Percentiles rank a stretch among this genome's conserved stretches.
Evolutionary conservation across 2,888 invertebrate genomes (phyloP).

Genomic region (Gari tellinella): DNA sequence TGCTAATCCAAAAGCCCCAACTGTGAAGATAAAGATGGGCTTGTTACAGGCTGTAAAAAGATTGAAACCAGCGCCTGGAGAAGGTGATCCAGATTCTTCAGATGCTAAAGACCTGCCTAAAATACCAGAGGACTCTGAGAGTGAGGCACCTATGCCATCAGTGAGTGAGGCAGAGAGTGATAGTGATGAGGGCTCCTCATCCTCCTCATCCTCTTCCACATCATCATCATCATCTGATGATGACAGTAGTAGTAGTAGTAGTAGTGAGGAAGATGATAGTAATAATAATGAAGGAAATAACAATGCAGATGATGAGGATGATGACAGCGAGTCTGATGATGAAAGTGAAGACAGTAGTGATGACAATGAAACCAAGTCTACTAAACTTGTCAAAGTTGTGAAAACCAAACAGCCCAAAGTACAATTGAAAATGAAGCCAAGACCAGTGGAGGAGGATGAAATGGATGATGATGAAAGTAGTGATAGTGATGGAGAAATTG

Average conservation of each 20-base stretch:
- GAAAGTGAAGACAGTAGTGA: slow-evolving; percentile 5
- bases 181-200: slow-evolving; percentile 8
- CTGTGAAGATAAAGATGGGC: slow-evolving; percentile 61
- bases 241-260: slow-evolving; percentile 16
- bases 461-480: slow-evolving; percentile 28
- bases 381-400: slow-evolving; percentile 3
- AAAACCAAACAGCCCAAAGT: not conserved
- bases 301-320: slow-evolving; percentile 21
- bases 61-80: slow-evolving; percentile 24
- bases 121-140: slow-evolving; percentile 23
- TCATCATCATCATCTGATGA: not conserved
- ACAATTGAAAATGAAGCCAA: not conserved
- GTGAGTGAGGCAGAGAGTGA: slow-evolving; percentile 20
- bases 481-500: slow-evolving; percentile 38
- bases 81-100: slow-evolving; percentile 10
- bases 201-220: slow-evolving; percentile 44
- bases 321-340: slow-evolving; percentile 13
- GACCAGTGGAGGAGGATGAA: slow-evolving; percentile 23
- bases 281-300: slow-evolving; percentile 20
- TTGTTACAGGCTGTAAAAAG: slow-evolving; percentile 51
- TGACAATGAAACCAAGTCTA: slow-evolving; percentile 19
- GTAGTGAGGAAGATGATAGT: slow-evolving; percentile 9
- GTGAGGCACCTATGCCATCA: slow-evolving; percentile 31
- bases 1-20: slow-evolving; percentile 24
- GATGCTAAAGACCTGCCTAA: slow-evolving; percentile 8